Conservation (phyloP, 2,888 invertebrate species). For the Dynastes hyllus region DNA sequence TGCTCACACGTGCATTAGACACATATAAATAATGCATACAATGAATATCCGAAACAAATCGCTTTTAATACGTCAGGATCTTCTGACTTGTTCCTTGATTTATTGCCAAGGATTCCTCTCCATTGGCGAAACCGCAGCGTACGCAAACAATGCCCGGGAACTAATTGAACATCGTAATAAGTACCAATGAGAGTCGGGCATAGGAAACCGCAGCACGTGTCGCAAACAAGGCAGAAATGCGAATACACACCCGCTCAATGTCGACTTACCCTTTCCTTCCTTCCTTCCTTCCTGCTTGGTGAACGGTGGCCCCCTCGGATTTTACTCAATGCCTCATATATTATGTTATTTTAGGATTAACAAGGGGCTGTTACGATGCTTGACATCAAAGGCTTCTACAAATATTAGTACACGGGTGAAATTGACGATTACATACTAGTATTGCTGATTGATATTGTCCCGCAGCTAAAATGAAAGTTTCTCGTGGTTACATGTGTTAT, state of each 20-base stretch:
- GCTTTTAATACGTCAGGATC: conserved; percentile 24
- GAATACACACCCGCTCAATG: conserved; percentile 57
- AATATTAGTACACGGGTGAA: conserved; percentile 64
- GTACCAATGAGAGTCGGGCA: conserved; percentile 35
- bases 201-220: conserved; percentile 64
- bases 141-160: conserved; percentile 57
- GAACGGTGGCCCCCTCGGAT: conserved; percentile 47
- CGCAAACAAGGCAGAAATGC: conserved; percentile 66
- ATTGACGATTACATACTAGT: conserved; percentile 56
- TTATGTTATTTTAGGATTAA: conserved; percentile 68
- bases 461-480: neutral
- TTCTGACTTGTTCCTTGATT: conserved; percentile 32
- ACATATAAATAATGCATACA: neutral
- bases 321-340: conserved; percentile 62
- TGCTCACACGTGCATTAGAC: conserved; percentile 1
- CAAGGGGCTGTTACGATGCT: conserved; percentile 64
- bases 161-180: conserved; percentile 67
- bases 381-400: conserved; percentile 68
- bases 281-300: conserved; percentile 32
- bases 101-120: conserved; percentile 35
- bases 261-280: conserved; percentile 57
- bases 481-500: no score
- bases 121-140: conserved; percentile 45
- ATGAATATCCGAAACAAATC: conserved; percentile 24
- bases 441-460: conserved; percentile 6